A percentile compares a stretch with the other conserved stretches of the same genome.
Conservation (phyloP, 2,113 vertebrate genomes). For the Machaerirhynchus nigripectus region DNA sequence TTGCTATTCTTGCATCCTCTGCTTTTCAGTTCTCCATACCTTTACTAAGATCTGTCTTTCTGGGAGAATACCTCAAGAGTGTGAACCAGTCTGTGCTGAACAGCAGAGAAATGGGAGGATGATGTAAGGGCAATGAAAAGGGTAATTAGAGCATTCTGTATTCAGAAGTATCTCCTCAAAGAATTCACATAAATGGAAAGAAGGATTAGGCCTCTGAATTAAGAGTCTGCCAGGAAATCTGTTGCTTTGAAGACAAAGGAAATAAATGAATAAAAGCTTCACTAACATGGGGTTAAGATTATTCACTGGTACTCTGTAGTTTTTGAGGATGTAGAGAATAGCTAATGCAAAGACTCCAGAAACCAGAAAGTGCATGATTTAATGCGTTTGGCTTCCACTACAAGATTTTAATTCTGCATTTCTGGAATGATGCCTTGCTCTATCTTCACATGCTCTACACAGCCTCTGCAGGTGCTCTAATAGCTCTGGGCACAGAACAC, state of each 20-base stretch:
- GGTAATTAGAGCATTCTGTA: not conserved
- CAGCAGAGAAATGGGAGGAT: not conserved
- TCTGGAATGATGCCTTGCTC: not conserved
- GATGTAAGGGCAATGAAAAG: slow-evolving; percentile 13
- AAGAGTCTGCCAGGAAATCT: slow-evolving; percentile 13
- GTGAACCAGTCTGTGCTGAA: not conserved
- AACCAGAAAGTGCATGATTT: not conserved
- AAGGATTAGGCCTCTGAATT: slow-evolving; percentile 35
- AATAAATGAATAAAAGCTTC: slow-evolving; percentile 17
- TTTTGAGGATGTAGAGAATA: not conserved
- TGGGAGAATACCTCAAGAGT: not conserved
- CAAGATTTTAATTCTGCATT: not conserved
- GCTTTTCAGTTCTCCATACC: not conserved
- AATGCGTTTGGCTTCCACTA: not conserved
- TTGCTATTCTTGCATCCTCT: not conserved
- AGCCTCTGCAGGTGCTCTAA: not conserved
- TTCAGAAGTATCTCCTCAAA: slow-evolving; percentile 24
- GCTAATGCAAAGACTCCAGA: not conserved
- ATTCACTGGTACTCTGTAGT: not conserved
- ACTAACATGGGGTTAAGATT: not conserved
- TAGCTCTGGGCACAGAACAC: not conserved
- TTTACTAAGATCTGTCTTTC: not conserved
- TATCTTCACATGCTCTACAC: not conserved
- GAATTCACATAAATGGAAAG: not conserved
- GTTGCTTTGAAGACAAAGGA: slow-evolving; percentile 17